Base-by-base conservation (phyloP, 1,140 invertebrate species). In the Megalopta genalis region DNA sequence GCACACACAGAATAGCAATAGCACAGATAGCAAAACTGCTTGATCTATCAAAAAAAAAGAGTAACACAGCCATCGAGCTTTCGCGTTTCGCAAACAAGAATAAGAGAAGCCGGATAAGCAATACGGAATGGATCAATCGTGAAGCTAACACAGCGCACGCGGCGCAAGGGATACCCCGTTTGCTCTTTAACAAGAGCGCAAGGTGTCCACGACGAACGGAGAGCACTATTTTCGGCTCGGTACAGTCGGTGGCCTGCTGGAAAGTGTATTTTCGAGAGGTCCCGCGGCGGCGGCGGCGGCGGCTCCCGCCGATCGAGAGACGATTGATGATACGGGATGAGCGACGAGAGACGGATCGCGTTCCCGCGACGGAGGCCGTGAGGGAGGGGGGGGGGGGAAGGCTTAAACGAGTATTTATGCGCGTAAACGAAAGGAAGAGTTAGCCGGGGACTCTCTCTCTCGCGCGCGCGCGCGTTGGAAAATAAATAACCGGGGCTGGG, bases 341-440 rank as follows among this genome's bases (percentile, higher is more conserved):
- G 84, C 77, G 84, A 86, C 81, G 85, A 86, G 84, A 86, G 85
- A 86, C 74, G 81, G 66, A 86, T 86, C 81, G 84, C 75, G 67
- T 82, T 37, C 57, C 57, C 69, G 81, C 64, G 77, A 75, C 83
- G 86, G n/a, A n/a, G n/a, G n/a, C 60, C 80, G 78, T 76, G 74
- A 72, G 77, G 77, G 70, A 80, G n/a, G n/a, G n/a, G n/a, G n/a
- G n/a, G n/a, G n/a, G n/a, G n/a, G n/a, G n/a, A n/a, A n/a, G 85
- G 81, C 77, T 86, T 86, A 86, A 86, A 86, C 77, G 85, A 86
- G 84, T 86, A 86, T 86, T 86, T 86, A 86, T 86, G 85, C 49
- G 69, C 84, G 84, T 86, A 86, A 86, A 86, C 84, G 84, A 83
- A 86, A 81, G 81, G 84, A 86, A 86, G 85, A 86, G 85, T 86